These are phyloP conservation scores for Drosophila sucinea DNA, from an alignment of 1,140 invertebrate genomes.

Conservation along the genomic window DNA sequence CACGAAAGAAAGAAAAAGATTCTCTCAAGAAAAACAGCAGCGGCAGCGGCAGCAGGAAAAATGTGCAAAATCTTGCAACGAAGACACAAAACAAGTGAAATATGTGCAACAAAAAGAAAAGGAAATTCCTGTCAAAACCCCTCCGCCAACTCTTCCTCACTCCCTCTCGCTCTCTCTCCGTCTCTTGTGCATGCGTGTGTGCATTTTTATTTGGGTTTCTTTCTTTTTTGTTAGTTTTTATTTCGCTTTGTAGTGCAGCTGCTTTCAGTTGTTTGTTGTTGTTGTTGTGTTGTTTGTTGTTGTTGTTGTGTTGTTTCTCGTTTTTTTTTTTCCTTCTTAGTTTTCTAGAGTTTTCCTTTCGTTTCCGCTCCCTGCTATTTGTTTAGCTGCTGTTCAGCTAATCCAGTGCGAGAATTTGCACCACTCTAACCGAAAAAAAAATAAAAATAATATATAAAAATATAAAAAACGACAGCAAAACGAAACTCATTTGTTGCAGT, in stretches of 20 bases:
- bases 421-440: neutral
- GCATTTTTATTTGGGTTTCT: slow-evolving; percentile 10
- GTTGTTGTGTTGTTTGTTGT: slow-evolving; percentile 15
- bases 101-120: slow-evolving; percentile 51
- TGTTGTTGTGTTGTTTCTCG: neutral
- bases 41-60: slow-evolving; percentile 22
- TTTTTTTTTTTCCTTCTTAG: slow-evolving; percentile 5
- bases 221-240: slow-evolving; percentile 73
- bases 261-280: slow-evolving; percentile 47
- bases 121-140: slow-evolving; percentile 15
- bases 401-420: slow-evolving; percentile 60
- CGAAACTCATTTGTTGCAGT: slow-evolving; percentile 51
- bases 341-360: neutral
- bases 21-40: slow-evolving; percentile 44
- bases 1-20: slow-evolving; percentile 45
- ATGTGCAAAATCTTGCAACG: slow-evolving; percentile 44
- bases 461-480: slow-evolving; percentile 15
- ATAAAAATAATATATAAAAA: neutral
- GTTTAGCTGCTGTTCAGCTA: slow-evolving; percentile 54
- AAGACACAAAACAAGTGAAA: slow-evolving; percentile 53
- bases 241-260: slow-evolving; percentile 68
- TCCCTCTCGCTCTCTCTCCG: neutral
- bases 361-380: slow-evolving; percentile 3
- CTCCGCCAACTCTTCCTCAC: neutral
- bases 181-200: slow-evolving; percentile 1